Evolutionary conservation across 1,140 invertebrate species (phyloP).

Genomic region (Papilio machaon): DNA sequence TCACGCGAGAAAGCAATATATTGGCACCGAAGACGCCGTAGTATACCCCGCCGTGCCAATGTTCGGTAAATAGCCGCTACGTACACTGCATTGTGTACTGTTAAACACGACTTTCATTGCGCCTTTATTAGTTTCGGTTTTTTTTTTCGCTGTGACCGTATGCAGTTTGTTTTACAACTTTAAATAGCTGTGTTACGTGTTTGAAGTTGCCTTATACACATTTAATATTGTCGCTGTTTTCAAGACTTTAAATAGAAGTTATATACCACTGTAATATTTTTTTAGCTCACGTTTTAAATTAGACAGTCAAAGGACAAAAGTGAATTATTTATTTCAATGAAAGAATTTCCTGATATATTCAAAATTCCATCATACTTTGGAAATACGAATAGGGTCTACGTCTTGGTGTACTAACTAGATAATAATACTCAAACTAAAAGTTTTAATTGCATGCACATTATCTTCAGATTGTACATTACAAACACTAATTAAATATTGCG

Average conservation of each 20-base stretch:
- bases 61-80: conserved; percentile 35
- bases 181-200: conserved; percentile 17
- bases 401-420: too few species aligned
- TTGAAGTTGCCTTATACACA: not conserved
- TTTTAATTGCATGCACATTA: not conserved
- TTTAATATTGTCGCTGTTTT: not conserved
- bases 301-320: too few species aligned
- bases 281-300: too few species aligned
- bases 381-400: too few species aligned
- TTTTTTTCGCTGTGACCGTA: not conserved
- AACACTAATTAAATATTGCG: conserved; percentile 6
- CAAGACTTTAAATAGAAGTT: not conserved
- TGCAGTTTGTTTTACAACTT: conserved; percentile 14
- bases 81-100: conserved; percentile 24
- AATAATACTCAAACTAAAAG: not conserved
- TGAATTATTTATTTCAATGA: too few species aligned
- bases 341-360: too few species aligned
- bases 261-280: too few species aligned
- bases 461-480: not conserved
- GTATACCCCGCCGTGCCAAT: conserved; percentile 28
- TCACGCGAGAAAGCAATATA: conserved; percentile 78
- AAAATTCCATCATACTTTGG: too few species aligned
- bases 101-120: conserved; percentile 38
- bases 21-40: conserved; percentile 70
- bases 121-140: conserved; percentile 35